Conservation (phyloP, 2,113 vertebrate species). For the Herpailurus yagouaroundi region DNA sequence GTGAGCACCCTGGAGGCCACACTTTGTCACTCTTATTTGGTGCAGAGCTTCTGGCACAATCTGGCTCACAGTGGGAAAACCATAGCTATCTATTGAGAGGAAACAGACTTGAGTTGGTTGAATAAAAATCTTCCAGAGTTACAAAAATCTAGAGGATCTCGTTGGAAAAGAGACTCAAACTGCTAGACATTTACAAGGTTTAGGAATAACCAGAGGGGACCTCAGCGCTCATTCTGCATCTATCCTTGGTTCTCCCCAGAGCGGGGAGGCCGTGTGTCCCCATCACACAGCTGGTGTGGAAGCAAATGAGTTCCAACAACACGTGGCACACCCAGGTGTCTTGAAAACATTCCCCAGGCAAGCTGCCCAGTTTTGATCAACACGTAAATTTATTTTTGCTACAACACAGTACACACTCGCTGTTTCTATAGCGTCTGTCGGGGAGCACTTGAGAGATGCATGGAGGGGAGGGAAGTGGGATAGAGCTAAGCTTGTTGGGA, state of each 20-base stretch:
- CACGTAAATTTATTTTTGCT: not conserved
- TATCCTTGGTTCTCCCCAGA: not conserved
- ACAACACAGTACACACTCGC: not conserved
- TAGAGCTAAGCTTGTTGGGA: not conserved
- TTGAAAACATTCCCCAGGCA: not conserved
- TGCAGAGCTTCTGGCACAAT: not conserved
- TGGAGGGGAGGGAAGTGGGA: not conserved
- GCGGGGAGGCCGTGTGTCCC: rapidly evolving
- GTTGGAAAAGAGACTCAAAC: not conserved
- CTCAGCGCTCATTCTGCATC: rapidly evolving
- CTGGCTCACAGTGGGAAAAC: not conserved
- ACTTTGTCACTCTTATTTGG: rapidly evolving
- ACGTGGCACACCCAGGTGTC: not conserved
- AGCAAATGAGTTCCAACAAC: not conserved
- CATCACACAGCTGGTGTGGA: not conserved
- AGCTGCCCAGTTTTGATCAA: not conserved
- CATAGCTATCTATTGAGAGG: not conserved
- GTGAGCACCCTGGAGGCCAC: not conserved
- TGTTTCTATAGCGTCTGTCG: not conserved
- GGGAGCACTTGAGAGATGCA: not conserved
- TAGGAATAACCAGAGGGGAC: not conserved
- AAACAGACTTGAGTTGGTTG: not conserved
- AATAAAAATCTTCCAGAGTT: not conserved
- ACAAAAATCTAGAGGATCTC: not conserved
- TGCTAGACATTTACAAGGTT: not conserved